Evolutionary conservation across 2,113 vertebrate genomes (phyloP).

Genomic region (Arenaria interpres): DNA sequence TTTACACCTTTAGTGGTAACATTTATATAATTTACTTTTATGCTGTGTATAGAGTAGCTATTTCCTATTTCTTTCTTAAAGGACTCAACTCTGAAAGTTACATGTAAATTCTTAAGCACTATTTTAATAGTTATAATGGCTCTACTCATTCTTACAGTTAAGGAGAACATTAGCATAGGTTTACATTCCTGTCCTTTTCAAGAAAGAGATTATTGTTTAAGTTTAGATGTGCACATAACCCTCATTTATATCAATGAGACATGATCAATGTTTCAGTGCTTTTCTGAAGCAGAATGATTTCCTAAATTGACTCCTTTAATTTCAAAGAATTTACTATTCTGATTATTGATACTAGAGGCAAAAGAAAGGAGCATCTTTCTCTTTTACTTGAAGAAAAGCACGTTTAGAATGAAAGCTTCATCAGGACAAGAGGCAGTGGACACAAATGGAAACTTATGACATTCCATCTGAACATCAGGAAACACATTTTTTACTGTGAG

Average conservation of each 20-base stretch:
- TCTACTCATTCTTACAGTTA: not conserved
- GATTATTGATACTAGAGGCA: not conserved
- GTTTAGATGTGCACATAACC: not conserved
- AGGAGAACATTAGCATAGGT: not conserved
- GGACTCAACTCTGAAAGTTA: not conserved
- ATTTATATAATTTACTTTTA: not conserved
- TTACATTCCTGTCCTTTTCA: not conserved
- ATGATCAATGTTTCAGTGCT: not conserved
- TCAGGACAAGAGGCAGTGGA: not conserved
- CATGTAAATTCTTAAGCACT: not conserved
- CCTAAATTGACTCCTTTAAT: not conserved
- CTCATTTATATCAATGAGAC: not conserved
- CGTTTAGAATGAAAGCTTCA: not conserved
- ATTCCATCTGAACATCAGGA: not conserved
- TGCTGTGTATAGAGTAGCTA: not conserved
- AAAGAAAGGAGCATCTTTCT: not conserved
- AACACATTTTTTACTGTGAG: not conserved
- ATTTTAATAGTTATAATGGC: not conserved
- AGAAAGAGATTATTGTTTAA: not conserved
- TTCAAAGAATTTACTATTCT: not conserved
- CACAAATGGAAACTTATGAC: not conserved
- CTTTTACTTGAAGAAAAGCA: not conserved
- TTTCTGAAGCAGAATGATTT: not conserved
- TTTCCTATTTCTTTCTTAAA: not conserved
- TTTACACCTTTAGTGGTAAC: not conserved